Base-by-base conservation (phyloP, 2,888 invertebrate species). In the Leucoma salicis region DNA sequence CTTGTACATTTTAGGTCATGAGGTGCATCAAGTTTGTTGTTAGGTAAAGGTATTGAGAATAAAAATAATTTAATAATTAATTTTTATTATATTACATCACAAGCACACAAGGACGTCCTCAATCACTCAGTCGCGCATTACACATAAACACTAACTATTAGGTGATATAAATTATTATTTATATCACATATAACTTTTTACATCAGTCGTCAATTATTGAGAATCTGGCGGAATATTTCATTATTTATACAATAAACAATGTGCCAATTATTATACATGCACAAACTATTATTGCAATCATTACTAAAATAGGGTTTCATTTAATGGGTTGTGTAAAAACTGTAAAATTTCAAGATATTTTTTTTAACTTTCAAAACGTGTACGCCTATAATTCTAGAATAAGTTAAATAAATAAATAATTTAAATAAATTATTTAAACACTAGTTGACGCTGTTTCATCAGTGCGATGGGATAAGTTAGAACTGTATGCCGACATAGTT, bases 91-190 rank as follows among this genome's bases (percentile, higher is more conserved):
- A 84, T 79, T 75, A 82, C 80, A 80, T 78, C 82, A 83, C 88
- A 88, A 74, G 57, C 88, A 88, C 71, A 77, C 89, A 86, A 88
- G 89, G 89, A 89, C 89, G 89, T 89, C 89, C 89, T 82, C 87
- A 89, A 70, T 70, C 87, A 88, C 65, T 65, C 87, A 70, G 70
- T 74, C 82, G 75, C 82, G 70, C 77, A 82, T n/a, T 83, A 81
- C 80, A 85, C 80, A 81, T 72, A 78, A 74, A 73, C 78, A 83
- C 81, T 81, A 71, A 78, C 86, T 86, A 84, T 70, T 66, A 62
- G 64, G 81, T 82, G 84, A 88, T 80, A 85, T 69, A 83, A 82
- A 78, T 65, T 66, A 68, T 70, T 65, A 76, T 78, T 82, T 72
- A 85, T 82, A 87, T 86, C 88, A 87, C 89, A 78, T 76, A 79